These are phyloP conservation scores for Thamnaconus septentrionalis DNA, from an alignment of 2,113 vertebrate species.

Conservation along the genomic window DNA sequence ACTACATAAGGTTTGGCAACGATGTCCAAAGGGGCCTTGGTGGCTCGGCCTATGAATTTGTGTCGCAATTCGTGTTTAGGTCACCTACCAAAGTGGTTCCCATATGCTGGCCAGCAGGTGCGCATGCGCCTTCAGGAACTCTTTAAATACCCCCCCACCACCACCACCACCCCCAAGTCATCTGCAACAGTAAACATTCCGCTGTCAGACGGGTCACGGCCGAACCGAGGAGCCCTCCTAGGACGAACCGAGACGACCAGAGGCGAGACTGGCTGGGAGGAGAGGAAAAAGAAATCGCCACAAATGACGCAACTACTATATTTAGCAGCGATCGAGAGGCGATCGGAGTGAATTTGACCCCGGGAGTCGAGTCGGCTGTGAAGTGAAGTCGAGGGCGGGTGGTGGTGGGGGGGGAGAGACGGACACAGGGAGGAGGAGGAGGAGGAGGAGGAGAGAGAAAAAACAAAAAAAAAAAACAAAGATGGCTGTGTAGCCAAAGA, in stretches of 20 bases:
- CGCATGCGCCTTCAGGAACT: slow-evolving; percentile 73
- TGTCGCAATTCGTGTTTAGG: slow-evolving; percentile 68
- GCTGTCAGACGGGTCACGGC: slow-evolving; percentile 65
- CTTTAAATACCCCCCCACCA: slow-evolving; percentile 78
- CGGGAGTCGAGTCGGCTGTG: slow-evolving; percentile 39
- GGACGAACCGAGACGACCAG: slow-evolving; percentile 22
- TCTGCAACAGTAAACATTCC: slow-evolving; percentile 76
- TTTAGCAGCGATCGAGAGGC: slow-evolving; percentile 30
- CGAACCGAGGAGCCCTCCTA: slow-evolving; percentile 10
- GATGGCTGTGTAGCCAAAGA: slow-evolving; percentile 80
- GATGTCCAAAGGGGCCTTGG: background rate
- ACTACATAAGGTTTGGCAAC: background rate
- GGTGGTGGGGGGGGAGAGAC: slow-evolving; percentile 47
- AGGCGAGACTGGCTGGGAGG: slow-evolving; percentile 29
- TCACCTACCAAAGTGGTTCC: slow-evolving; percentile 57
- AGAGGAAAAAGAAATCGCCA: background rate
- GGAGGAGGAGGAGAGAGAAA: background rate
- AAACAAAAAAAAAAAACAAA: slow-evolving; percentile 75
- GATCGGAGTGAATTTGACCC: slow-evolving; percentile 51
- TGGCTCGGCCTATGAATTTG: slow-evolving; percentile 23
- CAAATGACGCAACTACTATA: slow-evolving; percentile 33
- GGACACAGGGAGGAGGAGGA: slow-evolving; percentile 34
- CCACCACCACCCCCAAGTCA: slow-evolving; percentile 65
- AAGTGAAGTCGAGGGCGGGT: slow-evolving; percentile 53
- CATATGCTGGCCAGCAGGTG: slow-evolving; percentile 65